Evolutionary conservation across 2,888 invertebrate species (phyloP), one percentile per base, ranked within the genome.

Genomic region (Hedychridium roseum): DNA sequence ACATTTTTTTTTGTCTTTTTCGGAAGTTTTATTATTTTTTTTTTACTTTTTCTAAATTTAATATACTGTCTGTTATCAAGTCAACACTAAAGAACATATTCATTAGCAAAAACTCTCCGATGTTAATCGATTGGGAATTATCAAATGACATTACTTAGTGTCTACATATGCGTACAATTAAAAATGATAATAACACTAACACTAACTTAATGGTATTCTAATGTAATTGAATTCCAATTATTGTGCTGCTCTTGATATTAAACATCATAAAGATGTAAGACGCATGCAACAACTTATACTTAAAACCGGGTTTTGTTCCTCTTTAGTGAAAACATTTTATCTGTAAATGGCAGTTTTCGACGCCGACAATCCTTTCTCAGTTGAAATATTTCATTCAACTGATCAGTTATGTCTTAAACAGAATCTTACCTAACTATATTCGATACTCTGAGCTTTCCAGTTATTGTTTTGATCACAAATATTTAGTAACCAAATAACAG

Each of bases 61-160:
- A 52, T 45, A 53, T 48, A 50, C 57, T 61, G 62, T 69, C 68
- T 68, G 59, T 71, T 66, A 70, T 66, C 69, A 59, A 65, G 64
- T 73, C 71, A 75, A 73, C 73, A 68, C 70, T 67, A 65, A 66
- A 70, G 71, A 70, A 60, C 68, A 57, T 68, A 71, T 68, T 75
- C 68, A 73, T 70, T 71, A 73, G 60, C 70, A 70, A 68, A 38
- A 71, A 66, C 34, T 66, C 70, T 71, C 50, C 55, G 50, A 60
- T 57, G 70, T 70, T 67, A 73, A 75, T 68, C 49, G 69, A 73
- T 70, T 66, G 65, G 70, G 62, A 49, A 66, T 71, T 61, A 65
- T 61, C 60, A 53, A 20, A 50, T 16, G 15, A 31, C 11, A 28
- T 12, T n/a, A 16, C 31, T 31, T 31, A 31, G 3, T 3, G 3